phyloP scores from a whole-genome alignment of 2,888 invertebrate species.

The Volucella zonaria region DNA sequence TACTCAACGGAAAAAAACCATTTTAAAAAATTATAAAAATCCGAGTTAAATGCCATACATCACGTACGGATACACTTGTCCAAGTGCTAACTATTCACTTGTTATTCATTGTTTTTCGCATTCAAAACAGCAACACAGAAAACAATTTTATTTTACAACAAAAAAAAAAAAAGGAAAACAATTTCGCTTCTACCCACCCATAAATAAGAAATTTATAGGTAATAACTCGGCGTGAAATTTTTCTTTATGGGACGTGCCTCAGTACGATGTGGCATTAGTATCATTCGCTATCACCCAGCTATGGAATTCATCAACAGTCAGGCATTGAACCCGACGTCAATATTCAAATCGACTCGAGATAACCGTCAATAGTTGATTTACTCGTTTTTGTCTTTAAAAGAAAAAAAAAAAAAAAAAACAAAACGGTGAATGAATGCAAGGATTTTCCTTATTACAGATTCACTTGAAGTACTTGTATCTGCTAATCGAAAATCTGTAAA shows the following conservation, averaged over 20 bases:
- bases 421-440: neutral
- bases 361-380: constrained; percentile 29
- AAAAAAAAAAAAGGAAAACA: neutral
- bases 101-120: constrained; percentile 33
- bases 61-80: constrained; percentile 25
- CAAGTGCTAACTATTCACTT: constrained; percentile 39
- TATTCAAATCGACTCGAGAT: constrained; percentile 26
- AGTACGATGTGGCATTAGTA: neutral
- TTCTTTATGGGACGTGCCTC: constrained; percentile 29
- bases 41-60: constrained; percentile 3
- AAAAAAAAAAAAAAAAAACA: no score
- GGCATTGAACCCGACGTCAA: constrained; percentile 37
- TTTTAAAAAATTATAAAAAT: no score
- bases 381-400: constrained; percentile 15
- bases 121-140: constrained; percentile 1
- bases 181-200: neutral
- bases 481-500: constrained; percentile 12
- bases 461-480: neutral
- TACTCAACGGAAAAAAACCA: no score
- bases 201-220: constrained; percentile 28
- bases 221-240: constrained; percentile 17
- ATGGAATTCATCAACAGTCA: neutral
- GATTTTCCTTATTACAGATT: constrained; percentile 37
- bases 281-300: constrained; percentile 9
- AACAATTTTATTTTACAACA: no score